Evolutionary conservation across 2,888 invertebrate species (phyloP).

Genomic region (Dryobotodes eremita): DNA sequence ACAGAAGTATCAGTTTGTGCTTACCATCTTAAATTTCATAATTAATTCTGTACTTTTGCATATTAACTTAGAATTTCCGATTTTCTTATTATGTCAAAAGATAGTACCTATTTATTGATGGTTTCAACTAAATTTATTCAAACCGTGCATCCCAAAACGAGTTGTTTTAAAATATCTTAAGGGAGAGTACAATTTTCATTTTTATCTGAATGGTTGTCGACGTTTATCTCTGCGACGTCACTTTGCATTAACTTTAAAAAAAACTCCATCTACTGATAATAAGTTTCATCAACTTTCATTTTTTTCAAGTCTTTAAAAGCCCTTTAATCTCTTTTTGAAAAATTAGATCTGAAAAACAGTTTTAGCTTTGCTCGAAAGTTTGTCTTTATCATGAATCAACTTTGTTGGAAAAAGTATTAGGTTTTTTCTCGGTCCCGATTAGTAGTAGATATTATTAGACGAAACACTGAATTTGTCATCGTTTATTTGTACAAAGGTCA

Average conservation of each 20-base stretch:
- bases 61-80: background rate
- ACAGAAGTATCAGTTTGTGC: background rate
- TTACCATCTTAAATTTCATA: no score
- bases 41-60: no score
- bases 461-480: background rate
- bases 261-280: conserved; percentile 9
- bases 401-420: conserved; percentile 32
- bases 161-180: background rate
- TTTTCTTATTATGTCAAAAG: background rate
- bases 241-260: background rate
- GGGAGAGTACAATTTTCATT: background rate
- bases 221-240: background rate
- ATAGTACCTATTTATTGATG: no score
- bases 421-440: conserved; percentile 25
- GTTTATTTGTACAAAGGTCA: background rate
- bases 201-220: background rate
- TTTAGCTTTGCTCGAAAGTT: conserved; percentile 45
- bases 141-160: rapidly evolving
- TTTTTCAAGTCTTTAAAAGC: conserved; percentile 9
- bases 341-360: conserved; percentile 37
- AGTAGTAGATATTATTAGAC: background rate
- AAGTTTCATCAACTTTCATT: conserved; percentile 27
- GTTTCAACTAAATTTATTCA: background rate
- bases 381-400: conserved; percentile 34
- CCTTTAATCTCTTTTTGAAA: conserved; percentile 31